Base-by-base conservation (phyloP, 2,888 invertebrate genomes). In the Lasioglossum lativentre region DNA sequence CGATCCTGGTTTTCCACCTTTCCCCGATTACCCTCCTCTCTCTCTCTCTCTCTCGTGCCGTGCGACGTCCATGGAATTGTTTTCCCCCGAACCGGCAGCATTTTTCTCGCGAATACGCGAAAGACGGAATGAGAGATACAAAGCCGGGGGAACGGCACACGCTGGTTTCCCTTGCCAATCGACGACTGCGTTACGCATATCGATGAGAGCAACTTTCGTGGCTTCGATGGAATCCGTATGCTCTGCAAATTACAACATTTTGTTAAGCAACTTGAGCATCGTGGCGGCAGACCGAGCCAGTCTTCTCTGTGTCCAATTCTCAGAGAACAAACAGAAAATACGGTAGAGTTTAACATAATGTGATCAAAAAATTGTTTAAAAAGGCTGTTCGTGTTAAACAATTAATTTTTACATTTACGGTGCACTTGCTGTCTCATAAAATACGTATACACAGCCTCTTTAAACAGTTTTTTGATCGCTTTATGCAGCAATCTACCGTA, bases 61-160 rank as follows among this genome's bases (percentile, higher is more conserved):
- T 71, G 45, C 80, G 77, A 68, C 76, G 70, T 82, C 71, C 82
- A 30, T 72, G 75, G 83, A 90, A 90, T 91, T 91, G 87, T 90
- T 91, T 87, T 83, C 82, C 68, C n/a, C 72, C 76, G 78, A 83
- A 81, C 47, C 72, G 74, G n/a, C 56, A 79, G 78, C 83, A 86
- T 86, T 90, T 89, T 83, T 82, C 84, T 85, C 77, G 80, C 86
- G 73, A 56, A 75, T 70, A 71, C 74, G 68, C 70, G 40, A 23
- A 34, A 34, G 66, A 66, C 66, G 66, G 66, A 38, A 56, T 27
- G 34, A 68, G 72, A 56, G 68, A 78, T 45, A 70, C 27, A 70
- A n/a, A 73, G 38, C 10, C 23, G 38, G 10, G 52, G 19, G 75
- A 70, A 66, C 40, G 74, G 34, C 52, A 73, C 52, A 75, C 52